Base-by-base conservation (phyloP, 2,888 invertebrate species). In the Keiferia lycopersicella region DNA sequence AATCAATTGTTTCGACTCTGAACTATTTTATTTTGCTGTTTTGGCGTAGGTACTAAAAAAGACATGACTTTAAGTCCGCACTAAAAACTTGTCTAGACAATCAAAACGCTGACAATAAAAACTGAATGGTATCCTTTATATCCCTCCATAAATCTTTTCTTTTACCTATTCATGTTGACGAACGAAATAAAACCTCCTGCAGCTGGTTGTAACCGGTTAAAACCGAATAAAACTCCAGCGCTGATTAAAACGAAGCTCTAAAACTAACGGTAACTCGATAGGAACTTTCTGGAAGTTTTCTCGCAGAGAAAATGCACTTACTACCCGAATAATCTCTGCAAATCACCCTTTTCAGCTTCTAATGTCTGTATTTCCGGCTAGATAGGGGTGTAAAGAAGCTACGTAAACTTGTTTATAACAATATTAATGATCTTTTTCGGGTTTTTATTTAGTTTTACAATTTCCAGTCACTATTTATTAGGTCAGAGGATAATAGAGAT, bases 271-370 rank as follows among this genome's bases (percentile, higher is more conserved):
- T 20, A 58, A 58, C 18, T 58, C 58, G 58, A 34, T 57, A 7
- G 30, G 16, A 57, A 57, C 30, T 57, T 57, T 34, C 22, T 12
- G 2, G 22, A 22, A 56, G 56, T 56, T 34, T 56, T 16, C 30
- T 56, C 50, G 2, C 18, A 34, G 34, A 56, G 34, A 56, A 56
- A 56, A 56, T 34, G 26, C 56, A 53, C 56, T 34, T 18, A 16
- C 34, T 30, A 56, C n/a, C 56, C 34, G 30, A 56, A 56, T 56
- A 56, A 56, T 56, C 56, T 56, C 56, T n/a, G 30, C 30, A 56
- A 56, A 56, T 56, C 56, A 56, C 56, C 34, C 56, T 56, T 56
- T 56, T 56, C 34, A 56, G 56, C 30, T 56, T 56, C 56, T 56
- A 53, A 30, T 56, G 56, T 56, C 56, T 56, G 16, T 26, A 56